These are phyloP conservation scores for Triops cancriformis DNA, from an alignment of 1,140 invertebrate species.

Conservation along the genomic window DNA sequence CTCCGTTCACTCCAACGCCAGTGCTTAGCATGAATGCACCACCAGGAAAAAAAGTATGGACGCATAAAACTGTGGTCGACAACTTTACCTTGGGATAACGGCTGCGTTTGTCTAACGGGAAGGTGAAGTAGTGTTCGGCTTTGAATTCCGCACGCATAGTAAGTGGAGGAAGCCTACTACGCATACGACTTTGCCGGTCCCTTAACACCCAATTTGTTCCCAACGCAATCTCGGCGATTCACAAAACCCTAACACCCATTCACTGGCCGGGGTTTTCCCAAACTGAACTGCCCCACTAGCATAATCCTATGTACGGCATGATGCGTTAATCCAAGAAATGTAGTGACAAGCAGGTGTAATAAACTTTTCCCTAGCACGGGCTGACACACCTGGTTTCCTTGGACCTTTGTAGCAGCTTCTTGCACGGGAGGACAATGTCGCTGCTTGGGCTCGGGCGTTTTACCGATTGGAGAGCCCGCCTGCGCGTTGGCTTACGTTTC, in stretches of 20 bases:
- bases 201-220: background rate
- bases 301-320: background rate
- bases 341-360: background rate
- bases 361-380: background rate
- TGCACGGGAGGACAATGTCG: constrained; percentile 12
- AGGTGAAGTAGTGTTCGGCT: background rate
- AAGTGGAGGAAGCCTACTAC: background rate
- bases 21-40: no score
- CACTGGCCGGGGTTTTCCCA: no score
- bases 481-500: background rate
- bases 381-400: constrained; percentile 3
- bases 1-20: no score
- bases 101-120: constrained; percentile 4
- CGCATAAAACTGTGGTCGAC: background rate
- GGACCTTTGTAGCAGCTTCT: background rate
- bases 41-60: no score
- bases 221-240: background rate
- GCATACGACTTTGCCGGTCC: background rate
- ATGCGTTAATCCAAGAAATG: background rate
- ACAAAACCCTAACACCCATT: no score
- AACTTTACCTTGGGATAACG: background rate
- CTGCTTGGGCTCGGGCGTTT: constrained; percentile 1
- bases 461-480: background rate
- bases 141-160: background rate
- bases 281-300: background rate